Base-by-base conservation (phyloP, 2,797 vertebrate species). In the Carduelis carduelis region DNA sequence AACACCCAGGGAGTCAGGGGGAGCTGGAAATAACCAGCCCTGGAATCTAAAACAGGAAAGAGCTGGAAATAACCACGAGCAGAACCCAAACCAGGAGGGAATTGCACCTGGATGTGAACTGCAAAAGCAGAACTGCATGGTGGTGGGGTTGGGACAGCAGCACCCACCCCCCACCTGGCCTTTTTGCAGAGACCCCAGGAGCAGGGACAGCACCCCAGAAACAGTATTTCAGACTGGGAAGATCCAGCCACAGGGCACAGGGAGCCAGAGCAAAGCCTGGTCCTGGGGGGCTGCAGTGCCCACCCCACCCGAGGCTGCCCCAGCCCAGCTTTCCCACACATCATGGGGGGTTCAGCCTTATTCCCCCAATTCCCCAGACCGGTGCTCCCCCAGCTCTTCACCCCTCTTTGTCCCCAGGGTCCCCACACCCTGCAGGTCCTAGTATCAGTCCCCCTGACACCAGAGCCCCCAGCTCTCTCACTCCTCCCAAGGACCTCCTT, bases 131-230 rank as follows among this genome's bases (percentile, higher is more conserved):
- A 34, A 7, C 50, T 75, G 32, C 55, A 60, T 1, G 0, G 27
- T 0, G 3, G 11, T 35, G 18, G 23, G 12, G 41, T 8, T 41
- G 41, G 22, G 16, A n/a, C 22, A 76, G 61, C 61, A 74, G 37
- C 37, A 37, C 6, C 20, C 16, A 52, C 5, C 4, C 5, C 8
- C 2, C 5, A 2, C 32, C n/a, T 10, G 4, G 0, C 3, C 28
- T 35, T 2, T 0, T 0, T 23, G 23, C 2, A 7, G 34, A 26
- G 37, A 19, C 43, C 32, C 26, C 68, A 46, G 5, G n/a, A 37
- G 8, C 56, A 37, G 34, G 52, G 52, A 21, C 8, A 32, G 50
- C 30, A 53, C 52, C 52, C 30, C 52, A 32, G 18, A 28, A 53
- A 7, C 18, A 32, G 52, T 10, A 43, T 5, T n/a, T 14, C 66